Base-by-base conservation (phyloP, 1,140 invertebrate species). In the Heliconius eleuchia region DNA sequence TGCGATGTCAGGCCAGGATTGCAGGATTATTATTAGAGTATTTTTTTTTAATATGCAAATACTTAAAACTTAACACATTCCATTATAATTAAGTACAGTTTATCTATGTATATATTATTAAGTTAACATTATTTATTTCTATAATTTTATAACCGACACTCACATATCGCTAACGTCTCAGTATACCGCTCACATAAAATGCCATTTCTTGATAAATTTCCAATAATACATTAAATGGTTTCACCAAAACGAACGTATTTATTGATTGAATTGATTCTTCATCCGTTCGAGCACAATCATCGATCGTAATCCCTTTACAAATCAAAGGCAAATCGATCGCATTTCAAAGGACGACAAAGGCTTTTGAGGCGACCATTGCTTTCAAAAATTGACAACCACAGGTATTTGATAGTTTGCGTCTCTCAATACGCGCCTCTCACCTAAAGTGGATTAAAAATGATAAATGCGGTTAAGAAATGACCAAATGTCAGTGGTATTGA, bases 321-420 rank as follows among this genome's bases (percentile, higher is more conserved):
- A 66, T 30, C 19, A 23, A 57, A 57, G 13, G 60, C 60, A 30
- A 66, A 66, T 66, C 60, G 60, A 66, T 30, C 60, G 27, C 60
- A 66, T 66, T 66, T 66, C 60, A 66, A 66, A 27, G 3, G 60
- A 66, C 27, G 3, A 66, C 60, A 66, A 66, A 66, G 60, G 60
- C 60, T 66, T 66, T 66, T 30, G 60, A 66, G n/a, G n/a, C 19
- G 55, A 57, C 55, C 55, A 23, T 57, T 23, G 7, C n/a, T 57
- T 57, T 66, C 27, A 73, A 19, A 73, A 73, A 46, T 73, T 73
- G 34, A 73, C 42, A 39, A 73, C 71, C 8, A 73, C 16, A 52
- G 50, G 50, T 52, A 46, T 72, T 37, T 73, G 34, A 73, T 73
- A 18, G 23, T 50, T 50, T 73, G 37, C 34, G 72, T 73, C 72